phyloP scores from a whole-genome alignment of 2,888 invertebrate species.

The Noctuana brunneofusca region DNA sequence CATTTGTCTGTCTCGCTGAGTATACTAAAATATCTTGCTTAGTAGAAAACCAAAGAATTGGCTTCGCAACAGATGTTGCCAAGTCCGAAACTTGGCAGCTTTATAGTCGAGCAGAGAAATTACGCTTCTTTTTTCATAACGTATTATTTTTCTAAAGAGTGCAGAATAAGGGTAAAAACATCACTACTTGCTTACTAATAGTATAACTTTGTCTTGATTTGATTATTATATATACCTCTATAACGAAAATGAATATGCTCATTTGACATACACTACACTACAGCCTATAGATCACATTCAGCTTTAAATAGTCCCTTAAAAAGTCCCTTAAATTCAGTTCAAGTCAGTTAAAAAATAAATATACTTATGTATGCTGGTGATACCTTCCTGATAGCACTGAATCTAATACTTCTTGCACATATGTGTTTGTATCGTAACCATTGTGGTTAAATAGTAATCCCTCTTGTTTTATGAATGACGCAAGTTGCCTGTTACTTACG shows the following conservation, averaged over 20 bases:
- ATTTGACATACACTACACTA: no score
- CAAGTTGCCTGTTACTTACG: slow-evolving; percentile 8
- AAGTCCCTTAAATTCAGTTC: no score
- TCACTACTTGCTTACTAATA: background rate
- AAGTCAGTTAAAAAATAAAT: no score
- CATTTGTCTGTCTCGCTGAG: slow-evolving; percentile 6
- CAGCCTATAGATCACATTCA: no score
- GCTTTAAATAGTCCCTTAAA: no score
- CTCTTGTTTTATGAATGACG: slow-evolving; percentile 1
- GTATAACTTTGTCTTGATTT: background rate
- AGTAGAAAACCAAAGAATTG: slow-evolving; percentile 3
- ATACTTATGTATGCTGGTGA: no score
- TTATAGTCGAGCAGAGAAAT: slow-evolving; percentile 4
- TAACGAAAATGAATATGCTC: no score
- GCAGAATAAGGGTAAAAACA: background rate
- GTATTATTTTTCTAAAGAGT: background rate
- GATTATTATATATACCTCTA: no score
- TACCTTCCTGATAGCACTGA: no score
- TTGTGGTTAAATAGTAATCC: background rate
- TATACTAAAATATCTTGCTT: slow-evolving; percentile 10
- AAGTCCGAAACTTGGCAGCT: slow-evolving; percentile 10
- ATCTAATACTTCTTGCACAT: no score
- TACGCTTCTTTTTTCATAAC: background rate
- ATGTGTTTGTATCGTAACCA: background rate
- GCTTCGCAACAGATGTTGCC: slow-evolving; percentile 5